Conservation (phyloP, 2,888 invertebrate species). For the Oxycera nigricornis region DNA sequence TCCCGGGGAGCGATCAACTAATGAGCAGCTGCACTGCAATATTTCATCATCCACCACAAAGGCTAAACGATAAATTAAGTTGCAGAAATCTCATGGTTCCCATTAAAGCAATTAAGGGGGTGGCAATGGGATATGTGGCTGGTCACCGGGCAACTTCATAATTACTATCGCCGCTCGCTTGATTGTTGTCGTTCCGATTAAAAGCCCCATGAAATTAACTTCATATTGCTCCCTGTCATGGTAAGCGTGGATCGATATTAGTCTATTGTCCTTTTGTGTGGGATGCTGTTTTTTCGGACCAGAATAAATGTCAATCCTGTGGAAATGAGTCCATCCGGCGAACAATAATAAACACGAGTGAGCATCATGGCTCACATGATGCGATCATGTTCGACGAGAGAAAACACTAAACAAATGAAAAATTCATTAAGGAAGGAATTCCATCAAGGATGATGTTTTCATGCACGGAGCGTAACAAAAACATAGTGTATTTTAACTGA, state of each 20-base stretch:
- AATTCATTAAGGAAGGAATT: too few species aligned
- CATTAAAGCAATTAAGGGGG: constrained; percentile 8
- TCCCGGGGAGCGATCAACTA: too few species aligned
- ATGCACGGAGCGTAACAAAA: too few species aligned
- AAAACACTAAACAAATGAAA: too few species aligned
- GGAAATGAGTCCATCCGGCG: neutral
- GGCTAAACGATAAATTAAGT: neutral
- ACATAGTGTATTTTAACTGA: too few species aligned
- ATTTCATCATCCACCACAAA: neutral
- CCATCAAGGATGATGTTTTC: too few species aligned
- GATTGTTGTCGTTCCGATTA: constrained; percentile 23
- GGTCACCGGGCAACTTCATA: constrained; percentile 3
- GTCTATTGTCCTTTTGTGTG: neutral
- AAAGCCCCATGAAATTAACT: constrained; percentile 29
- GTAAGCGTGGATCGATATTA: constrained; percentile 24
- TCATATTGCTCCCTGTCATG: constrained; percentile 1
- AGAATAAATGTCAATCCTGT: neutral
- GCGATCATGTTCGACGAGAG: too few species aligned
- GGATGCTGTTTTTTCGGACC: constrained; percentile 5
- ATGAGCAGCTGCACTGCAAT: neutral
- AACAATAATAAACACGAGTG: neutral
- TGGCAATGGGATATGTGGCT: neutral
- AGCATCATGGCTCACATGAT: too few species aligned
- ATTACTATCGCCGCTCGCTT: constrained; percentile 16
- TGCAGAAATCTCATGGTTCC: neutral